Percentiles rank a stretch among this genome's conserved stretches.
Conservation (phyloP, 2,888 invertebrate species). For the Agrotis segetum region DNA sequence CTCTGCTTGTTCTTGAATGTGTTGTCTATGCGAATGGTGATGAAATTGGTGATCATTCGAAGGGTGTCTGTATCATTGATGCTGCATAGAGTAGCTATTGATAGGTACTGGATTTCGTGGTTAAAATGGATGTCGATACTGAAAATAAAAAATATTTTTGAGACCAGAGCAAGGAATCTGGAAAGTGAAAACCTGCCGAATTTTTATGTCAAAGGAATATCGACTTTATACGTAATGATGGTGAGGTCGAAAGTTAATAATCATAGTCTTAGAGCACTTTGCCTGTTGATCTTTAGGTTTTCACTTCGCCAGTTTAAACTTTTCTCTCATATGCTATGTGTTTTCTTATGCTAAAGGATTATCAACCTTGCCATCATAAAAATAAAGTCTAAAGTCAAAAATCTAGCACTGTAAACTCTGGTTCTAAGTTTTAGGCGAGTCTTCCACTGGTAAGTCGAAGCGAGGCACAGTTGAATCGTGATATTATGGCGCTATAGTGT, state of each 20-base stretch:
- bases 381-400: conserved; percentile 1
- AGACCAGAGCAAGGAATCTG: background rate
- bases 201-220: background rate
- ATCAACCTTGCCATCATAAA: background rate
- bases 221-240: background rate
- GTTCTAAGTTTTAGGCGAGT: background rate
- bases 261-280: no score
- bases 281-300: no score
- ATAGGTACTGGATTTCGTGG: conserved; percentile 78
- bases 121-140: conserved; percentile 78
- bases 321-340: no score
- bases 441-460: no score
- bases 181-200: background rate
- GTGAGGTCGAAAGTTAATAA: no score
- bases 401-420: background rate
- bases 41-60: conserved; percentile 70
- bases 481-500: no score
- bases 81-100: conserved; percentile 73
- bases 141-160: conserved; percentile 62
- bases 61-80: conserved; percentile 72
- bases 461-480: no score
- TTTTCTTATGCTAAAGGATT: background rate
- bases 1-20: conserved; percentile 81
- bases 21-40: conserved; percentile 77
- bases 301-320: no score